Evolutionary conservation across 2,113 vertebrate genomes (phyloP).

Genomic region (Ptychochromis oligacanthus): DNA sequence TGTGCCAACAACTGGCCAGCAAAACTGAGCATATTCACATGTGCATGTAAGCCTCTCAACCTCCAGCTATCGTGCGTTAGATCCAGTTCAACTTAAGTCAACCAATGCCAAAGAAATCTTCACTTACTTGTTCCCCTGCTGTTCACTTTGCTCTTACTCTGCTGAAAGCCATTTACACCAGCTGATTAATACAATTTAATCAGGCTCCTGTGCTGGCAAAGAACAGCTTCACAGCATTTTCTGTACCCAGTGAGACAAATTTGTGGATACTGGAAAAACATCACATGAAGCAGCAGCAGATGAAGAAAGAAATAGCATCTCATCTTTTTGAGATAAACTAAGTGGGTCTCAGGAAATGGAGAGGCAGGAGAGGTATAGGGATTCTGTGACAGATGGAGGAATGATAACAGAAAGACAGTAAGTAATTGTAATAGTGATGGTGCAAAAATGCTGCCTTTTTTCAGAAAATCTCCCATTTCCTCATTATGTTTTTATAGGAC

Average conservation of each 20-base stretch:
- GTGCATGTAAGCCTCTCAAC: not conserved
- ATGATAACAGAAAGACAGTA: not conserved
- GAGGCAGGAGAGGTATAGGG: not conserved
- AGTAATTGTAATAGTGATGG: not conserved
- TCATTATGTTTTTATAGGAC: not conserved
- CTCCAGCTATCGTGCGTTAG: not conserved
- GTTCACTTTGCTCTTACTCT: conserved; percentile 16
- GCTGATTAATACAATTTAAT: conserved; percentile 29
- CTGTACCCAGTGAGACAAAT: not conserved
- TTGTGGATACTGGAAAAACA: not conserved
- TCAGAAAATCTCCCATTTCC: not conserved
- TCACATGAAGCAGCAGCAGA: not conserved
- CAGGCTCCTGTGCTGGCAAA: not conserved
- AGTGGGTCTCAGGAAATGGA: not conserved
- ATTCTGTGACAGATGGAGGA: not conserved
- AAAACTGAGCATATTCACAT: not conserved
- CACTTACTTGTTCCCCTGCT: conserved; percentile 11
- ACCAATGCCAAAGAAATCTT: conserved; percentile 32
- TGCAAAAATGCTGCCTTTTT: not conserved
- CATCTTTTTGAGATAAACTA: not conserved
- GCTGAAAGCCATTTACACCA: conserved; percentile 27
- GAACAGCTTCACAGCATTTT: conserved; percentile 1
- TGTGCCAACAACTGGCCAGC: conserved; percentile 27
- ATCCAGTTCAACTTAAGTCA: conserved; percentile 22
- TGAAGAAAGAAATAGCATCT: not conserved